Conservation (phyloP, 1,140 invertebrate genomes). For the Berghia stephanieae region DNA sequence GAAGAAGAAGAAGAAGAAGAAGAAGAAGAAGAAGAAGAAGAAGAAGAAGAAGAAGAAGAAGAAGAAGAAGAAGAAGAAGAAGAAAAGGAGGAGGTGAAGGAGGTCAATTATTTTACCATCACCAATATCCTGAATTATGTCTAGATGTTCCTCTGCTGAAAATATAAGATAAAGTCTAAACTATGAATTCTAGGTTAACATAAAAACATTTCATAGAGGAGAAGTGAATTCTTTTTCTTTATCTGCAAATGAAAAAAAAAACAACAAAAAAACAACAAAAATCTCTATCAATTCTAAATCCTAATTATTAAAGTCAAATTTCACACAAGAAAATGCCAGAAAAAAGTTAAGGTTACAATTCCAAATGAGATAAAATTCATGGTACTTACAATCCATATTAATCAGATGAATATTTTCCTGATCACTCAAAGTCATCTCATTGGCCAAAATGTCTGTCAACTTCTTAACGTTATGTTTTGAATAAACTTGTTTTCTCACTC, state of each 20-base stretch:
- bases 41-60: not conserved
- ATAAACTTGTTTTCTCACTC: constrained; percentile 48
- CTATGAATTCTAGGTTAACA: no score
- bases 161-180: no score
- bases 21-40: not conserved
- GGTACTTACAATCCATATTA: constrained; percentile 3
- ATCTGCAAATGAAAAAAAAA: no score
- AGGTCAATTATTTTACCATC: constrained; percentile 10
- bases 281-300: no score
- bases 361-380: not conserved
- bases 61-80: not conserved
- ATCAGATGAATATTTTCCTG: not conserved
- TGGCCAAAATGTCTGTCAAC: constrained; percentile 55
- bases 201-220: no score
- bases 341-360: not conserved
- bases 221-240: no score
- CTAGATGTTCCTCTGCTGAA: no score
- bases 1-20: not conserved
- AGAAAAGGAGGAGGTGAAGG: constrained; percentile 12
- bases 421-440: constrained; percentile 24
- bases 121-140: no score
- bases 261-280: not conserved
- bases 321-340: not conserved
- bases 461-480: constrained; percentile 63
- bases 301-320: no score